These are phyloP conservation scores for Aurelia coerulea DNA, from an alignment of 30 jellyfish, hydroid and myxozoan species.

Conservation along the genomic window DNA sequence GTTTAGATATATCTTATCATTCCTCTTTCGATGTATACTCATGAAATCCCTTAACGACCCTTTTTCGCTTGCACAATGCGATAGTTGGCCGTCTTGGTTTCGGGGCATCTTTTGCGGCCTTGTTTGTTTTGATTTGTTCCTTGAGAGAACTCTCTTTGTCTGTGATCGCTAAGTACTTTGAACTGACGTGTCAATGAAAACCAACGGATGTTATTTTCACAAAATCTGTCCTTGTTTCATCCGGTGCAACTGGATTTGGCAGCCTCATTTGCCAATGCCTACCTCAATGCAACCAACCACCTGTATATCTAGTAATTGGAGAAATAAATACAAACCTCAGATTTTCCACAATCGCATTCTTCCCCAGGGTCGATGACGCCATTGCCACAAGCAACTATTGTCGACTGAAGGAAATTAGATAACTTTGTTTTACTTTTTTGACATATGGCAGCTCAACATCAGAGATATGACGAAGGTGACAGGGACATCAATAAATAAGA, in stretches of 20 bases:
- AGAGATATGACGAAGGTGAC: neutral
- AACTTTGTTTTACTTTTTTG: neutral
- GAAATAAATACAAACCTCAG: constrained; percentile 20
- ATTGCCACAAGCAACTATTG: constrained; percentile 71
- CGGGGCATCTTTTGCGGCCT: too few species aligned
- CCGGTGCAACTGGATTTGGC: neutral
- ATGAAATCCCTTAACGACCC: too few species aligned
- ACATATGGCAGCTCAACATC: neutral
- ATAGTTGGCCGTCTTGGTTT: too few species aligned
- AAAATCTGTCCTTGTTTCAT: too few species aligned
- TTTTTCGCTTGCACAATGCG: too few species aligned
- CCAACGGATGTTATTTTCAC: too few species aligned
- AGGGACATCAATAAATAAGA: neutral
- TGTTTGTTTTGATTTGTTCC: too few species aligned
- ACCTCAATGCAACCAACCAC: neutral
- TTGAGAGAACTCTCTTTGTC: too few species aligned
- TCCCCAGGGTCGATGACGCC: constrained; percentile 72
- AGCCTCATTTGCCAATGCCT: neutral
- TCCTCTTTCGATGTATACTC: too few species aligned
- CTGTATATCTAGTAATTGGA: neutral
- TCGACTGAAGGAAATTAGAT: neutral
- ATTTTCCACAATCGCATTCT: constrained; percentile 80
- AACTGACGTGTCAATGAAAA: too few species aligned
- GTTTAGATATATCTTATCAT: too few species aligned
- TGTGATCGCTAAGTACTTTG: too few species aligned